Percentiles rank a stretch among this genome's conserved stretches.
These are phyloP conservation scores for Callithrix jacchus DNA, from an alignment of 2,113 vertebrate genomes.

Conservation along the genomic window DNA sequence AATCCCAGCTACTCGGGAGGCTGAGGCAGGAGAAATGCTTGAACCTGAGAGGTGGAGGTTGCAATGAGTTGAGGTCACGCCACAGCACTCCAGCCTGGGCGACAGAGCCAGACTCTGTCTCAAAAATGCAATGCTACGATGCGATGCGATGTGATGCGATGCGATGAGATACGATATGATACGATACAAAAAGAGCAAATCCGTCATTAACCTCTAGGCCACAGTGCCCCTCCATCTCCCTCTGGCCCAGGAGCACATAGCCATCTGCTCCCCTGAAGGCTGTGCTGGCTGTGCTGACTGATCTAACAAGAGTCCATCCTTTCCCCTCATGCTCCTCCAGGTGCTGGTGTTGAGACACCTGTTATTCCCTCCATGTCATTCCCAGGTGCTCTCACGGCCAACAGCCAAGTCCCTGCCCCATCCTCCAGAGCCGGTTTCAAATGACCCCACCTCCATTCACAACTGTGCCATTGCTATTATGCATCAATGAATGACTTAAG, in stretches of 20 bases:
- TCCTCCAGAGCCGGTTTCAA: not conserved
- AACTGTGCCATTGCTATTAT: rapidly evolving
- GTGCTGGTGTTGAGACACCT: not conserved
- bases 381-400: no score
- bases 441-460: rapidly evolving
- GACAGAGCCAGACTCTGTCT: no score
- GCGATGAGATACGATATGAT: no score
- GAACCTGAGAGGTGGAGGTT: no score
- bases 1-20: no score
- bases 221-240: not conserved
- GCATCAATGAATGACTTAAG: not conserved
- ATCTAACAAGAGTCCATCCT: not conserved
- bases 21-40: no score
- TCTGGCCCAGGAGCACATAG: not conserved
- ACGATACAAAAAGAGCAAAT: not conserved
- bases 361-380: not conserved
- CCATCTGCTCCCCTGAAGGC: not conserved
- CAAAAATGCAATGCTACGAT: no score
- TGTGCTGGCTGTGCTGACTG: rapidly evolving
- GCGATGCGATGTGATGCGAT: no score
- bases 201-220: no score
- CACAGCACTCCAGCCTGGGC: no score
- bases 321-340: no score
- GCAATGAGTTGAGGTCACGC: no score
- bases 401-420: not conserved